Conservation (phyloP, 2,113 vertebrate genomes). For the Noctilio leporinus region DNA sequence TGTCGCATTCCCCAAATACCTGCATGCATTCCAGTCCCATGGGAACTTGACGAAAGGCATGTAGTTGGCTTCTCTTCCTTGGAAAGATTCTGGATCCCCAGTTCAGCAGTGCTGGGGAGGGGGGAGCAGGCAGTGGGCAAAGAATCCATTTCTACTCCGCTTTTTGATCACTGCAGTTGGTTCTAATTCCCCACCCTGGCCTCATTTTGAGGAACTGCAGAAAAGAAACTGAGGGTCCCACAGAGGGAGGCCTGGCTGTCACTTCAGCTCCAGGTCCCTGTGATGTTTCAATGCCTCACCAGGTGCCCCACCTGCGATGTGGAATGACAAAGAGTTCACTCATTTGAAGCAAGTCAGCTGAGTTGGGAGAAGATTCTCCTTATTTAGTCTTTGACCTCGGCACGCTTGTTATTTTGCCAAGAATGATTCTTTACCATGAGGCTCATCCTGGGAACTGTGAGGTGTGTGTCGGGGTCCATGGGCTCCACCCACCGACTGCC, state of each 20-base stretch:
- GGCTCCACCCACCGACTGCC: fast-evolving
- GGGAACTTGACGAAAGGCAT: fast-evolving
- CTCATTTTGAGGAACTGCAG: not conserved
- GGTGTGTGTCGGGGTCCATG: fast-evolving
- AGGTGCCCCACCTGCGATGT: not conserved
- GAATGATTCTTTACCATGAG: fast-evolving
- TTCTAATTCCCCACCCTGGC: not conserved
- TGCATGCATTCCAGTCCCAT: not conserved
- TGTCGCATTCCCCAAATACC: fast-evolving
- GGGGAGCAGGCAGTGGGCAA: not conserved
- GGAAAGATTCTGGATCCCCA: not conserved
- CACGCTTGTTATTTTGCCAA: not conserved
- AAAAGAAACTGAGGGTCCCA: not conserved
- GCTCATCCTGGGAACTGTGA: not conserved
- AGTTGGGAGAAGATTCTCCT: not conserved
- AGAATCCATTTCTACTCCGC: not conserved
- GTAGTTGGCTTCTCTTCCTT: not conserved
- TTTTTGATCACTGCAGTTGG: not conserved
- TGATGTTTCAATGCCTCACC: fast-evolving
- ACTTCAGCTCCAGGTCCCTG: not conserved
- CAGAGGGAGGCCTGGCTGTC: too few relatives aligned
- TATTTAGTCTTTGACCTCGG: not conserved
- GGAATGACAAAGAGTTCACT: not conserved
- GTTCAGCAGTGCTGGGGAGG: fast-evolving
- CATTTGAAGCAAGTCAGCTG: not conserved